phyloP scores from a whole-genome alignment of 2,797 vertebrate genomes.

The Muraenolepis orangiensis region DNA sequence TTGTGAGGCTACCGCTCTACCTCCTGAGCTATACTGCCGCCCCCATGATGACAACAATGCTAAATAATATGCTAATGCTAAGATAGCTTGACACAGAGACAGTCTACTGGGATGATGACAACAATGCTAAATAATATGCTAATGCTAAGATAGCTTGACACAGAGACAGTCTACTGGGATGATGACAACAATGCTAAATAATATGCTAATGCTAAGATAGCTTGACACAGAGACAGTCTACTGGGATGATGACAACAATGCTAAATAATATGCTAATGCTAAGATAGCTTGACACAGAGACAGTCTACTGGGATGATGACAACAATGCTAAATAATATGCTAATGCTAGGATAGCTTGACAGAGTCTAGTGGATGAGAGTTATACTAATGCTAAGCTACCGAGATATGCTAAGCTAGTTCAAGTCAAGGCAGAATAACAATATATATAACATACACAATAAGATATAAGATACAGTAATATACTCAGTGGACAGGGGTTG shows the following conservation, averaged over 20 bases:
- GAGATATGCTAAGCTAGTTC: background rate
- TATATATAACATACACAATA: no score
- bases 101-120: background rate
- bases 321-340: no score
- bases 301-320: no score
- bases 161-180: background rate
- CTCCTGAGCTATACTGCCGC: no score
- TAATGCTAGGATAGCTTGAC: no score
- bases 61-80: background rate
- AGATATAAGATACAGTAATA: no score
- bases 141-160: background rate
- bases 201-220: background rate
- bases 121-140: background rate
- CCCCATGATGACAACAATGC: background rate
- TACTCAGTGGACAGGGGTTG: background rate
- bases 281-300: background rate
- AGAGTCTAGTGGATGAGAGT: no score
- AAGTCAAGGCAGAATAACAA: background rate
- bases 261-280: no score
- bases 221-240: background rate
- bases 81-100: background rate
- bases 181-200: background rate
- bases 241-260: background rate
- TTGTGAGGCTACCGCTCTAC: no score
- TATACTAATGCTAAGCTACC: no score